Evolutionary conservation across 30 jellyfish, hydroid and myxozoan species (phyloP).

Genomic region (Mastigias papua): DNA sequence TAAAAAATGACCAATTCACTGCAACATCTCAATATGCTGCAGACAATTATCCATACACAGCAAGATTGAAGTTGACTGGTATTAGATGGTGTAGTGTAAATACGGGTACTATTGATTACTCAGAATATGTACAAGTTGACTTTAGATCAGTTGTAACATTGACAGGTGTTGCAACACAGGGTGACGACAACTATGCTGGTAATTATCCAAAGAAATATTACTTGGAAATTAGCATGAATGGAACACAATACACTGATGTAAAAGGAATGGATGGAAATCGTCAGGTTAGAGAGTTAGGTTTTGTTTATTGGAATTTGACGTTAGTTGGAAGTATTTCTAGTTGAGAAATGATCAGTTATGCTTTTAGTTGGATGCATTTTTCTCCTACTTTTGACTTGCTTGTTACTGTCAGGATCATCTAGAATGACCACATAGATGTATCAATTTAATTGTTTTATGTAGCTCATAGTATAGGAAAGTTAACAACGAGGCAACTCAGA

Average conservation of each 20-base stretch:
- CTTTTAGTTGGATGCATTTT: too few species aligned
- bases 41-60: conserved; percentile 3
- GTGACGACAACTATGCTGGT: background rate
- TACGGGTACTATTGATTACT: background rate
- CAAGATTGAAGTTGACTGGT: conserved; percentile 46
- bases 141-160: conserved; percentile 31
- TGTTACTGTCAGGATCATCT: too few species aligned
- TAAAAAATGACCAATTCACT: conserved; percentile 30
- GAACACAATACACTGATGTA: background rate
- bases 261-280: background rate
- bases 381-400: too few species aligned
- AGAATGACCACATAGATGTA: too few species aligned
- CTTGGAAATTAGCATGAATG: conserved; percentile 27
- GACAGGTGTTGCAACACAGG: conserved; percentile 42
- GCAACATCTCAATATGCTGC: conserved; percentile 14
- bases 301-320: background rate
- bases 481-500: too few species aligned
- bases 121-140: conserved; percentile 67
- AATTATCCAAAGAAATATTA: conserved; percentile 13
- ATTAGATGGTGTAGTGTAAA: conserved; percentile 55
- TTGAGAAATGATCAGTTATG: too few species aligned
- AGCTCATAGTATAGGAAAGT: too few species aligned
- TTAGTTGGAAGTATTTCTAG: too few species aligned
- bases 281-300: background rate
- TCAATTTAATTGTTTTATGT: too few species aligned